Evolutionary conservation across 2,888 invertebrate species (phyloP), one percentile per base, ranked within the genome.

Genomic region (Lucinisca nassula): DNA sequence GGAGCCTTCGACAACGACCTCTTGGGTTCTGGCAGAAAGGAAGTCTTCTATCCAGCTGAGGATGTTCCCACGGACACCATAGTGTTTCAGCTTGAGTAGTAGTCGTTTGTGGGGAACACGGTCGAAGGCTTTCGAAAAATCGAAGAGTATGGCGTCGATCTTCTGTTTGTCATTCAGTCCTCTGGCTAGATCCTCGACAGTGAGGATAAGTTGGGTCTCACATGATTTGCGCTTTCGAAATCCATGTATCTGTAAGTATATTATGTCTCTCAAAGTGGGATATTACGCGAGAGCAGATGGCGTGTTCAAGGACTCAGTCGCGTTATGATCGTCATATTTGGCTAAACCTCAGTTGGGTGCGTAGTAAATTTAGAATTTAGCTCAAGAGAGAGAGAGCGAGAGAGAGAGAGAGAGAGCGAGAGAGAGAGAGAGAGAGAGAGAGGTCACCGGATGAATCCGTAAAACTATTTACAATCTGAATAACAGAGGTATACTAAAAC

Each of bases 131-230:
- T 32, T 77, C 35, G 35, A 77, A 21, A 55, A 77, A 21, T 51
- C 51, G 32, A 55, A 58, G 12, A 79, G 79, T 14, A 79, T 30
- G 14, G 70, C 79, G 35, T 79, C 72, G 32, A 72, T 79, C 70
- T 79, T 35, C 27, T 79, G 79, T 30, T 79, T 72, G 72, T 32
- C 45, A 27, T 61, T 61, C n/a, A 61, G 32, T 58, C 61, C 61
- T 79, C 55, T 79, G n/a, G 78, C 78, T 35, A 79, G 49, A 51
- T 70, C 72, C 32, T 70, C 30, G 24, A 79, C 45, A 49, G 51
- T 79, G 24, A 40, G 35, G 12, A 38, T 35, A 24, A 67, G 40
- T 38, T 79, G 61, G 6, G 61, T 61, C 61, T 61, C 61, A 27
- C 61, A 61, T 61, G 61, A 61, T 21, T 30, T 61, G 30, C 30